These are phyloP conservation scores for Barnardius zonarius DNA, from an alignment of 2,113 vertebrate species.

Conservation along the genomic window DNA sequence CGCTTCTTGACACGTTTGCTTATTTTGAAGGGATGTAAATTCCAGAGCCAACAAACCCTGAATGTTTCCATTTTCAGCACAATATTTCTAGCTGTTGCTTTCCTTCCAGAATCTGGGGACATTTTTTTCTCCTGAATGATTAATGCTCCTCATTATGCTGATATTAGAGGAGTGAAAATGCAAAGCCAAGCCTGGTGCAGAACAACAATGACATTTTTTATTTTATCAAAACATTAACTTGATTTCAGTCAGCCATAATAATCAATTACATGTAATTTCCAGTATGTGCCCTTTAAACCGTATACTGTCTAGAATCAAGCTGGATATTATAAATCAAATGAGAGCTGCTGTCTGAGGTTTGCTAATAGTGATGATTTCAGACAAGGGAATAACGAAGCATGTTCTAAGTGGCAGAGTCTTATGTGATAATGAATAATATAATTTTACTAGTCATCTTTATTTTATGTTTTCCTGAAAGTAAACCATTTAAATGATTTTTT, in stretches of 20 bases:
- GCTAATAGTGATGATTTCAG: background rate
- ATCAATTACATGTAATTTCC: conserved; percentile 20
- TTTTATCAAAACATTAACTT: conserved; percentile 20
- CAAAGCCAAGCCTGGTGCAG: background rate
- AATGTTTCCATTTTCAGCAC: background rate
- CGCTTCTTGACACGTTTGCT: background rate
- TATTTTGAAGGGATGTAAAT: background rate
- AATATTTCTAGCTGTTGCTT: background rate
- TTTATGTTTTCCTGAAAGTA: background rate
- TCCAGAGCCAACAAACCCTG: background rate
- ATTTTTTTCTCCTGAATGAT: background rate
- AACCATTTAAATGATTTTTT: background rate
- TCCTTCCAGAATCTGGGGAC: background rate
- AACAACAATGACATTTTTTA: background rate
- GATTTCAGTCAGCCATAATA: conserved; percentile 21
- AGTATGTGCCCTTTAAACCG: conserved; percentile 10
- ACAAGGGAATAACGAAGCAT: background rate
- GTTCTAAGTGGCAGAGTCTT: background rate
- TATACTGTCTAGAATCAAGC: background rate
- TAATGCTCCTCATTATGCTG: background rate
- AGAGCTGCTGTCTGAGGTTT: background rate
- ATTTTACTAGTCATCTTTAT: background rate
- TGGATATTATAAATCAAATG: conserved; percentile 1
- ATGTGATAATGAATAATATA: background rate
- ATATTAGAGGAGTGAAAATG: background rate